Evolutionary conservation across 1,140 invertebrate genomes (phyloP), one percentile per base, ranked within the genome.

Genomic region (Bombyx mandarina): DNA sequence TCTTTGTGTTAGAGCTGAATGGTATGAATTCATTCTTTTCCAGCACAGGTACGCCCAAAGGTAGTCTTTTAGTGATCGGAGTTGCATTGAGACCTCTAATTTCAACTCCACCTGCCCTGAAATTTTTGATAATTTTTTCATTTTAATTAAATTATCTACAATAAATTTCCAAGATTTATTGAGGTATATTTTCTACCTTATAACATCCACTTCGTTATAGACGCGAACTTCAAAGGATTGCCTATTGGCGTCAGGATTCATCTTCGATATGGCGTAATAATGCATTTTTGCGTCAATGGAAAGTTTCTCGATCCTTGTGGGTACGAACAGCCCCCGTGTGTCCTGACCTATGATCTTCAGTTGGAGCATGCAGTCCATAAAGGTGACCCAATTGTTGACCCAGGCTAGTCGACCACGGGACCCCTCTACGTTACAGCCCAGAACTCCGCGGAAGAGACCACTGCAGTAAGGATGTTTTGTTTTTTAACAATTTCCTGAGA

Each of bases 301-400:
- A 1, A 98, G 69, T 59, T 92, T 94, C 51, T 92, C 90, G 44
- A 99, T 95, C 63, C 93, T 92, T 0, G 95, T 98, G 2, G 97
- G 97, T 1, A 99, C 91, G 69, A 93, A 92, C 0, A 98, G 89
- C 18, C 91, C 90, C 60, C 94, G 83, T 0, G 93, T 92, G 64
- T 96, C 93, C n/a, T 90, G 84, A 42, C 91, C 90, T 1, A 98
- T 71, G 51, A 98, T 93, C 62, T 93, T 91, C 62, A 98, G 91
- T 78, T 99, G 97, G 12, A 98, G 82, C 92, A 98, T 94, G 12
- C 93, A 96, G 79, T 99, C 97, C 90, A 98, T 92, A 79, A 97
- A 98, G 0, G 96, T 91, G 0, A 97, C 92, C 96, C 96, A 99
- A 78, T 98, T 97, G 67, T 93, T 93, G 56, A 79, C 71, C 92